A percentile compares a stretch with the other conserved stretches of the same genome.
Conservation (phyloP, 2,113 vertebrate species). For the Anarhynchus alexandrinus region DNA sequence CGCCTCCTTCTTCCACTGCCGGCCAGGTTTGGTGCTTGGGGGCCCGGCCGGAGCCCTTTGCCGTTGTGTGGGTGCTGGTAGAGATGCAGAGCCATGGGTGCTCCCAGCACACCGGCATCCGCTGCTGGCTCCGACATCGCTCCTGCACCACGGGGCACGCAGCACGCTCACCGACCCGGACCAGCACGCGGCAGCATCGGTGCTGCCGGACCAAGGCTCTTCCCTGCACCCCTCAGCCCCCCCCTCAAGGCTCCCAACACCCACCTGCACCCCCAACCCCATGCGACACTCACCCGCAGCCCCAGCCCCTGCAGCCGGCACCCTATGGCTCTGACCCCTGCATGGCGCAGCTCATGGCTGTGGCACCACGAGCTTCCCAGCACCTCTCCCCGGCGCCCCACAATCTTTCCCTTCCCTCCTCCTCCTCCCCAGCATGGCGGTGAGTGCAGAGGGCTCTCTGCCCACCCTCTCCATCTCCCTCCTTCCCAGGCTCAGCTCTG, state of each 20-base stretch:
- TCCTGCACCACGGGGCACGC: background rate
- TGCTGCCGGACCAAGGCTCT: background rate
- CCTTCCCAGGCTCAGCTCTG: fast-evolving
- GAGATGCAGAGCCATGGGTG: fast-evolving
- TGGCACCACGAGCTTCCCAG: fast-evolving
- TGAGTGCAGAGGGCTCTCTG: background rate
- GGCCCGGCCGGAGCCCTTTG: background rate
- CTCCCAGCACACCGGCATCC: background rate
- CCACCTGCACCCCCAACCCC: background rate
- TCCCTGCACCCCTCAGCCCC: background rate
- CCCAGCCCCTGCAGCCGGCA: background rate
- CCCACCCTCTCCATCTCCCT: background rate
- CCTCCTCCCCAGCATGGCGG: background rate
- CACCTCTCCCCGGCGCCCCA: background rate
- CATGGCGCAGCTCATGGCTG: fast-evolving
- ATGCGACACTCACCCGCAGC: background rate
- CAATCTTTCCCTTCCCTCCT: background rate
- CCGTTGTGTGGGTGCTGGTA: fast-evolving
- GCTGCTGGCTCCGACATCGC: background rate
- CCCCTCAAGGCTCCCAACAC: background rate
- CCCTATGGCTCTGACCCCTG: background rate
- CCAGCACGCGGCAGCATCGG: background rate
- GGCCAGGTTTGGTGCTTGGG: background rate
- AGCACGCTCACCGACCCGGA: fast-evolving
- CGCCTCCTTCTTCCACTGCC: fast-evolving